Evolutionary conservation across 2,888 invertebrate species (phyloP), one percentile per base, ranked within the genome.

Genomic region (Drosophila fungiperda): DNA sequence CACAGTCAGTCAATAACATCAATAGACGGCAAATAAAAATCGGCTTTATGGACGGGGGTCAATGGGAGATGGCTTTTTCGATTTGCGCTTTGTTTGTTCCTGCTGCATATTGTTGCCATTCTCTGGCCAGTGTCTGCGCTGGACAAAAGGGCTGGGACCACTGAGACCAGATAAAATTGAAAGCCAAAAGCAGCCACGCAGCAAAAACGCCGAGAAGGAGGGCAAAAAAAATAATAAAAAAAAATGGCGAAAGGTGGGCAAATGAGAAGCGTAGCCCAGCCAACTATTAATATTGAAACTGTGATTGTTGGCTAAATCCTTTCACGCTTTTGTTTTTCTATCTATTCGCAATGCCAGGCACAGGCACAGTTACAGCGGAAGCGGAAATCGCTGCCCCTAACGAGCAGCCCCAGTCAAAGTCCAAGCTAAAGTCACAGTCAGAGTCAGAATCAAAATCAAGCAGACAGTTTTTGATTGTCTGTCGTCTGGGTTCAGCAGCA

Each of bases 1-100:
- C 55, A 57, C 40, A 70, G 58, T 59, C 64, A 87, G 90, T 87
- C 90, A 89, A 87, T 87, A 89, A 81, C 86, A 69, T 79, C 90
- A 88, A 88, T 90, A 87, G 83, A 87, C 81, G 88, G 84, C 87
- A 87, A 87, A 89, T 84, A 89, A 87, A 89, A 82, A 82, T 74
- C 45, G 66, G 60, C 70, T 80, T 80, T 76, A 67, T 60, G 63
- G 68, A 54, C 45, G 67, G 49, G 63, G 66, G 71, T 29, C 29
- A 42, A 15, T 59, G 71, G 63, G 29, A 57, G 74, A 73, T 68
- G 64, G 42, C 55, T 71, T 79, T 87, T 84, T 82, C 85, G 78
- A 84, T 84, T 84, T 82, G 58, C 64, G 67, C 80, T 77, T 77
- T 79, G 79, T 81, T 74, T 81, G 87, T 65, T 52, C 73, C 72